Evolutionary conservation across 1,140 invertebrate species (phyloP).

Genomic region (Leguminivora glycinivorella): DNA sequence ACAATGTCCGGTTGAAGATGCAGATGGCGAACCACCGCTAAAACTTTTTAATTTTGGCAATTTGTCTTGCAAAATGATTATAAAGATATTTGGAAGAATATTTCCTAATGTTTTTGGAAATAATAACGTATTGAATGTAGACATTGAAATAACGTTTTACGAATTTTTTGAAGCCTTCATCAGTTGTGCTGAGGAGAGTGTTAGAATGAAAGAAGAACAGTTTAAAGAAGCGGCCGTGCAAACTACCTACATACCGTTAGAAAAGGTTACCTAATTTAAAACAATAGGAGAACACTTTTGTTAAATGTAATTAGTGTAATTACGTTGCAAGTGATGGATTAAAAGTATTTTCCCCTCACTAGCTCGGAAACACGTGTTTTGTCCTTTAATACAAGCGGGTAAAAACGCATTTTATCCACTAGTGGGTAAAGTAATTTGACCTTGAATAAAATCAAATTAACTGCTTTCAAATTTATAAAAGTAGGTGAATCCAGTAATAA

Average conservation of each 20-base stretch:
- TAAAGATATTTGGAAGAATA: slow-evolving; percentile 59
- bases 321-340: no score
- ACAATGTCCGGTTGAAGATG: neutral
- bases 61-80: slow-evolving; percentile 53
- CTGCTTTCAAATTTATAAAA: no score
- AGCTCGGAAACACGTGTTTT: no score
- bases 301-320: no score
- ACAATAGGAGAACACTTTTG: no score
- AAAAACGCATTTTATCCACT: no score
- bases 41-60: slow-evolving; percentile 63
- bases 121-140: slow-evolving; percentile 63
- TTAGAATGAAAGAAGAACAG: slow-evolving; percentile 46
- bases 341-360: no score
- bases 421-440: no score
- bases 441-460: no score
- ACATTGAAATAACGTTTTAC: slow-evolving; percentile 78
- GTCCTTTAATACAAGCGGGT: no score
- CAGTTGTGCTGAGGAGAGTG: slow-evolving; percentile 59
- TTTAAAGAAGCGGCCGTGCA: neutral
- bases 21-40: slow-evolving; percentile 32
- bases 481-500: no score
- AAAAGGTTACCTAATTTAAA: no score
- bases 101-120: slow-evolving; percentile 55
- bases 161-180: slow-evolving; percentile 80
- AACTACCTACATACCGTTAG: neutral